Percentiles rank a stretch among this genome's conserved stretches.
phyloP scores from a whole-genome alignment of 2,888 invertebrate species.

The Lypha dubia region DNA sequence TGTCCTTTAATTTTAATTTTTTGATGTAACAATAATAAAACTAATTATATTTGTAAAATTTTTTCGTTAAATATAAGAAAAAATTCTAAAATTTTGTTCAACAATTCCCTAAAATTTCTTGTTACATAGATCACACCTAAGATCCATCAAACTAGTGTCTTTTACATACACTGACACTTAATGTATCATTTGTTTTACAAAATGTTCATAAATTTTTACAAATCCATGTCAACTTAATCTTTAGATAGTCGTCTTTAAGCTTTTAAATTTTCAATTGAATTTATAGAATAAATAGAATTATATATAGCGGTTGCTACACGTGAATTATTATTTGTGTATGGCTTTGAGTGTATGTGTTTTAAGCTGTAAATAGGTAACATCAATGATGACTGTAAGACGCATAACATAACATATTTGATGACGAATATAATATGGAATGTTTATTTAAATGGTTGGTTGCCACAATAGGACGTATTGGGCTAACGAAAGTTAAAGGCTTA shows the following conservation, averaged over 20 bases:
- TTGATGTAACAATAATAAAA: no score
- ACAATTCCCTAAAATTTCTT: no score
- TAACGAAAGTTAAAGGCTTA: conserved; percentile 90
- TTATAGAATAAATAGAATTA: no score
- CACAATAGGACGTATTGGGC: conserved; percentile 83
- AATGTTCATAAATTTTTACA: conserved; percentile 89
- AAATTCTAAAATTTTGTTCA: no score
- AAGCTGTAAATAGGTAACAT: conserved; percentile 31
- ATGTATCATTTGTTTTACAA: conserved; percentile 89
- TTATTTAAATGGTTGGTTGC: conserved; percentile 84
- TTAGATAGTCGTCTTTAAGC: conserved; percentile 86
- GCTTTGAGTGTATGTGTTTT: not conserved
- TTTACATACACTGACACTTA: conserved; percentile 84
- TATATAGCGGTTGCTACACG: conserved; percentile 80
- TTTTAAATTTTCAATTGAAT: no score
- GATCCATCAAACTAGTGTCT: not conserved
- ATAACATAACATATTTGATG: not conserved
- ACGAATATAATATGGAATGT: conserved; percentile 84
- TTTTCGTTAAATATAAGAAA: no score
- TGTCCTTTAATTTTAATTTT: no score
- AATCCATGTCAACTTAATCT: conserved; percentile 89
- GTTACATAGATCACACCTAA: no score
- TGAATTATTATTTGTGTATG: not conserved
- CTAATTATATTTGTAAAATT: no score
- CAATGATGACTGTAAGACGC: not conserved